Evolutionary conservation across 2,113 vertebrate genomes (phyloP), one percentile per base, ranked within the genome.

Genomic region (Picathartes gymnocephalus): DNA sequence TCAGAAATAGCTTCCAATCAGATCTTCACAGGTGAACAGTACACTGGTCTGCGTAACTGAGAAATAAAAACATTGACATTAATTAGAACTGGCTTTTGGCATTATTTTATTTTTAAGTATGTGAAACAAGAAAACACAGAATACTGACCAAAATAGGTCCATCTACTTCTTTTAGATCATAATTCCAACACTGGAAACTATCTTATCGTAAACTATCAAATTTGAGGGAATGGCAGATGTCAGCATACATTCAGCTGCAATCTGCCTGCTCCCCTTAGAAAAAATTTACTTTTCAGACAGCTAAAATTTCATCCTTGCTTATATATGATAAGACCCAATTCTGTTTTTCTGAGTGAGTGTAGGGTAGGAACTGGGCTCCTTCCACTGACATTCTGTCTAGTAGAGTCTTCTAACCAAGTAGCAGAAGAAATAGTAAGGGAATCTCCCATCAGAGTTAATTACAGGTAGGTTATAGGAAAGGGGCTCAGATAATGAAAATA

Each of bases 1-100:
- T 88, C 18, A 73, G 42, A 90, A 91, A 90, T 90, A 30, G 39
- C 33, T 94, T 93, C 72, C 50, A 93, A 61, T 86, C 74, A 77
- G 42, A 45, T 77, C 58, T 85, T 93, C 45, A 64, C 27, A 79
- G 35, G 25, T 80, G 37, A 92, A 35, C 33, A 69, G 13, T 33
- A 50, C 35, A n/a, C 5, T 57, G 30, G 11, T 86, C 54, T 77
- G 33, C 33, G 65, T 42, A 95, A 88, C 25, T 64, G 61, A 77
- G 47, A 73, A 73, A 90, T 47, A 93, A 85, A 85, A 50, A 56
- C 31, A 39, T 11, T 81, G 65, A 79, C 20, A 11, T 35, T 80
- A 58, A 90, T 86, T 56, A 72, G 44, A 82, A 60, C 15, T 40
- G 62, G 28, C 28, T 93, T 88, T 80, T 57, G 14, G 10, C 15